phyloP scores from a whole-genome alignment of 1,140 invertebrate species.

The Lepidostoma basale region DNA sequence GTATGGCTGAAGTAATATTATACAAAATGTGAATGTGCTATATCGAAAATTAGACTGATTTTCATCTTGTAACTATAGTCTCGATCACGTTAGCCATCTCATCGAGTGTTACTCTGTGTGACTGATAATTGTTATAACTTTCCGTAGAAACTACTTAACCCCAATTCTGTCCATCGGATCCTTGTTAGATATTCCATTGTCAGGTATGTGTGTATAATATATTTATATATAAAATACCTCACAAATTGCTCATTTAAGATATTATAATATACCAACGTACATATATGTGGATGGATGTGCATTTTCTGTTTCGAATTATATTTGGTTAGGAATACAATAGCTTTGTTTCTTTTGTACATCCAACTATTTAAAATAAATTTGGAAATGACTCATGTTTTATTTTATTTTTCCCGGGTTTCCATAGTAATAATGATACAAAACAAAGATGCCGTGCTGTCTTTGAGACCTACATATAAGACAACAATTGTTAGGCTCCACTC shows the following conservation, averaged over 20 bases:
- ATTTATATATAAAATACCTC: conserved; percentile 39
- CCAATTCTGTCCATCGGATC: conserved; percentile 36
- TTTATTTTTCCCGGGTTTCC: too few relatives aligned
- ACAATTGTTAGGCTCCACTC: too few relatives aligned
- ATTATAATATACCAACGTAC: too few relatives aligned
- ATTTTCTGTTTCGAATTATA: conserved; percentile 19
- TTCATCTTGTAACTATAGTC: conserved; percentile 37
- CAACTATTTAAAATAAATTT: conserved; percentile 29
- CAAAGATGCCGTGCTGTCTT: too few relatives aligned
- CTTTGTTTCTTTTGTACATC: conserved; percentile 42
- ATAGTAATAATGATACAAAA: too few relatives aligned
- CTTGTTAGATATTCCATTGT: conserved; percentile 35
- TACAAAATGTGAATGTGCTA: conserved; percentile 35
- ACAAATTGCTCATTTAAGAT: conserved; percentile 43
- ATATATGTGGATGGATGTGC: conserved; percentile 33
- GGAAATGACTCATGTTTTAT: not conserved
- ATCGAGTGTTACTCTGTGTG: conserved; percentile 33
- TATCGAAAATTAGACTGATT: conserved; percentile 46
- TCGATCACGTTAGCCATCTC: conserved; percentile 27
- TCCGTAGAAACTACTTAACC: conserved; percentile 21
- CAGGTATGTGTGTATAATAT: conserved; percentile 31
- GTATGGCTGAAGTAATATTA: conserved; percentile 7
- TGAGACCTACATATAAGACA: too few relatives aligned
- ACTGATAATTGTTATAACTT: conserved; percentile 35
- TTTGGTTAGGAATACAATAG: conserved; percentile 31